Evolutionary conservation across 2,113 vertebrate genomes (phyloP).

Genomic region (Coregonus clupeaformis): DNA sequence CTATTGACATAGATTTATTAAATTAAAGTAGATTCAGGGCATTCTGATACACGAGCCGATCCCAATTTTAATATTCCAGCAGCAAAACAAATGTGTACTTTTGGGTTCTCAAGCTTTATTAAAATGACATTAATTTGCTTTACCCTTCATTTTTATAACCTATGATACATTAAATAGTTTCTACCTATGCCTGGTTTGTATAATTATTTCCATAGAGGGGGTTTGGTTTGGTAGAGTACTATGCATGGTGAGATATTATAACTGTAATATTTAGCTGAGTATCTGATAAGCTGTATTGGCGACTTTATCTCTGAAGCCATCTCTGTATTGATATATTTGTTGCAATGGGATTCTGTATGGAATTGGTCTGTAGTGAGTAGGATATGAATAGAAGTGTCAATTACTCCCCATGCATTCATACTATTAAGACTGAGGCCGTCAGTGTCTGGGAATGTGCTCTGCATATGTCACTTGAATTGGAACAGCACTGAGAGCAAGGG

Average conservation of each 20-base stretch:
- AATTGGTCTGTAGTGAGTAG: constrained; percentile 28
- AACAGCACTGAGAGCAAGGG: neutral
- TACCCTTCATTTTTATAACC: constrained; percentile 39
- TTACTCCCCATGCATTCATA: constrained; percentile 1
- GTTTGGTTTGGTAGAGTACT: neutral
- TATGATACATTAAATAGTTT: neutral
- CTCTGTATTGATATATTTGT: neutral
- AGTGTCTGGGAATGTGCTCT: constrained; percentile 32
- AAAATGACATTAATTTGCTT: constrained; percentile 61
- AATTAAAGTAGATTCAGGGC: constrained; percentile 62
- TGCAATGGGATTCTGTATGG: neutral
- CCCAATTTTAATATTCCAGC: constrained; percentile 65
- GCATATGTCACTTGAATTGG: constrained; percentile 14
- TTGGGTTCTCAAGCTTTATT: constrained; percentile 53
- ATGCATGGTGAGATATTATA: neutral
- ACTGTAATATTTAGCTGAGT: neutral
- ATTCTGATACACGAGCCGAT: constrained; percentile 59
- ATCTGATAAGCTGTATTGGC: neutral
- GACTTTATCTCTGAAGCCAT: neutral
- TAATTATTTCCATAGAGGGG: neutral
- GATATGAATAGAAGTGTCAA: constrained; percentile 38
- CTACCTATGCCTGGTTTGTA: neutral
- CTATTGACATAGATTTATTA: constrained; percentile 72
- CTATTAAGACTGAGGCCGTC: constrained; percentile 19
- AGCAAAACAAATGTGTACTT: constrained; percentile 44